Evolutionary conservation across 1,140 invertebrate species (phyloP).

Genomic region (Lordiphosa collinella): DNA sequence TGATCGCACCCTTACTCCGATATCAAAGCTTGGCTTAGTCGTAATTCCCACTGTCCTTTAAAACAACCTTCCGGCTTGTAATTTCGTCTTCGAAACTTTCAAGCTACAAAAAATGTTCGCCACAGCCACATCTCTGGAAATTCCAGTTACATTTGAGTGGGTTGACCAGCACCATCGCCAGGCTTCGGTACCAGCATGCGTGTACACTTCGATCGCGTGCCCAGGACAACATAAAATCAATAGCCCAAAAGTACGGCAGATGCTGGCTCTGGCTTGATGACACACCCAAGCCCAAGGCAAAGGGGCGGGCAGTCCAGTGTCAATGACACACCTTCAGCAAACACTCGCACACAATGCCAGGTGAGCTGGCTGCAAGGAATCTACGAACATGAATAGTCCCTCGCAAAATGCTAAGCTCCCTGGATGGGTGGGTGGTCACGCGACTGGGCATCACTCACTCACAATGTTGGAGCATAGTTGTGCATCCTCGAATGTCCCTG

Average conservation of each 20-base stretch:
- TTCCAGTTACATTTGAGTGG: no score
- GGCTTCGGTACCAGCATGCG: conserved; percentile 14
- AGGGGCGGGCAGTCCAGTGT: conserved; percentile 23
- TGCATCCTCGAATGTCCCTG: conserved; percentile 10
- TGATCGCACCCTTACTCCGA: no score
- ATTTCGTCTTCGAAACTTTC: no score
- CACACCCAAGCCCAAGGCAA: neutral
- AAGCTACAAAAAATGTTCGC: no score
- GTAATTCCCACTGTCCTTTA: no score
- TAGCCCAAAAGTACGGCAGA: conserved; percentile 4
- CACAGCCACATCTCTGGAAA: no score
- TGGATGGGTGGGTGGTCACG: conserved; percentile 11
- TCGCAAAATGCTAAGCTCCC: conserved; percentile 35
- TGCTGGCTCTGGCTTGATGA: no score
- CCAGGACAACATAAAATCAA: conserved; percentile 15
- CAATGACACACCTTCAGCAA: conserved; percentile 61
- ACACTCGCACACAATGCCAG: conserved; percentile 5
- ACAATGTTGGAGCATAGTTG: conserved; percentile 3
- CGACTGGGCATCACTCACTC: conserved; percentile 6
- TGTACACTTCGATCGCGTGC: conserved; percentile 41
- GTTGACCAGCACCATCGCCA: no score
- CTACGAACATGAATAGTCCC: conserved; percentile 57
- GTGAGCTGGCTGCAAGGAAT: conserved; percentile 33
- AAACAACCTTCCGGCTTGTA: no score
- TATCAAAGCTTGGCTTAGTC: no score